Conservation (phyloP, 30 jellyfish, hydroid and myxozoan species). For the Mastigias papua region DNA sequence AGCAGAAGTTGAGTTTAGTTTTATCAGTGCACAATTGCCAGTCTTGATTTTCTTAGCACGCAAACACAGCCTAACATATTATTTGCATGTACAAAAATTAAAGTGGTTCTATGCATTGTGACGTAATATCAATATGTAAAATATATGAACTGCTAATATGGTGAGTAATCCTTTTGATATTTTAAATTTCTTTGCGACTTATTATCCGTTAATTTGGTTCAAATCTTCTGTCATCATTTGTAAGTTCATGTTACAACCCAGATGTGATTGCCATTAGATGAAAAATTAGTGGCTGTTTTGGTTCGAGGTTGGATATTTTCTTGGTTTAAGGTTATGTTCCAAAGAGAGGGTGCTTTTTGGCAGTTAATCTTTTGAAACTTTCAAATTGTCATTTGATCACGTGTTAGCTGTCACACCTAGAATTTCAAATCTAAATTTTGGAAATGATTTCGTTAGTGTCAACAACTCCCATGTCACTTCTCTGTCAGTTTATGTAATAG, state of each 20-base stretch:
- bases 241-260: background rate
- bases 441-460: no score
- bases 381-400: background rate
- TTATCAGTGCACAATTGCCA: no score
- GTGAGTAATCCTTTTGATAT: background rate
- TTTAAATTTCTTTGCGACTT: background rate
- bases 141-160: background rate
- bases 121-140: background rate
- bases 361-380: background rate
- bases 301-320: background rate
- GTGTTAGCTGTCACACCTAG: background rate
- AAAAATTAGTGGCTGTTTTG: background rate
- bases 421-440: no score
- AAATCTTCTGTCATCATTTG: background rate
- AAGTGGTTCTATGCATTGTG: no score
- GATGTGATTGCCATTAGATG: background rate
- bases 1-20: no score
- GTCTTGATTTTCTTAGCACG: no score
- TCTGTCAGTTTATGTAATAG: no score
- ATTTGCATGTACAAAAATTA: no score
- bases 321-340: background rate
- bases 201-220: background rate
- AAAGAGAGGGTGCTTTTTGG: background rate
- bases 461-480: no score
- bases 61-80: no score